Evolutionary conservation across 2,888 invertebrate genomes (phyloP), one percentile per base, ranked within the genome.

Genomic region (Polymixis lichenea): DNA sequence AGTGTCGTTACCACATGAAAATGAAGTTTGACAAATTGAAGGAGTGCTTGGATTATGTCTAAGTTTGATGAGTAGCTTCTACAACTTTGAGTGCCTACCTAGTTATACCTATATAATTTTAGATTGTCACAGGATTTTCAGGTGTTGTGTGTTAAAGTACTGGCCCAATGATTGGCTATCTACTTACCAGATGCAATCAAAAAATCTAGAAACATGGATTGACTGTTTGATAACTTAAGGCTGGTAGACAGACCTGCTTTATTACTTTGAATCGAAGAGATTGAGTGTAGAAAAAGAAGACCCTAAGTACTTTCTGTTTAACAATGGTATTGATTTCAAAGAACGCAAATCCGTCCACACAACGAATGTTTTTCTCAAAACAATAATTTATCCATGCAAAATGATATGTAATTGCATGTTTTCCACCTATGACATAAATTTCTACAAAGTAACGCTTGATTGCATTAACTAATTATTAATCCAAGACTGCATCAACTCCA

Each of bases 1-100:
- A 78, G 64, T 77, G 65, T 73, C 75, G 71, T 83, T 83, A 32
- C 55, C n/a, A 77, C 82, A 80, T 86, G 65, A 62, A 60, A 62
- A 72, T 67, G 61, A 76, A 86, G 64, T 83, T 79, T 75, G 67
- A 72, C 65, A 64, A 80, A 80, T 78, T 78, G 55, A 56, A 77
- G 60, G 53, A 56, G 77, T 58, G 32, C 51, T 56, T 58, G 32
- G 32, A 77, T 68, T 71, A 71, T 66, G 65, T 65, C 43, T 22
- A 51, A 72, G 71, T 82, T 69, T 82, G 69, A 85, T 68, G 67
- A 71, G 64, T 53, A 62, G 46, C 28, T 32, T 67, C 69, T 32
- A 17, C 22, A 46, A 60, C 7, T 77, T 60, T 62, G n/a, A 53
- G 51, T 60, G 9, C 11, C 19, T 38, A 25, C 1, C 43, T 64